phyloP scores from a whole-genome alignment of 2,113 vertebrate genomes.

The Haplochromis burtoni region DNA sequence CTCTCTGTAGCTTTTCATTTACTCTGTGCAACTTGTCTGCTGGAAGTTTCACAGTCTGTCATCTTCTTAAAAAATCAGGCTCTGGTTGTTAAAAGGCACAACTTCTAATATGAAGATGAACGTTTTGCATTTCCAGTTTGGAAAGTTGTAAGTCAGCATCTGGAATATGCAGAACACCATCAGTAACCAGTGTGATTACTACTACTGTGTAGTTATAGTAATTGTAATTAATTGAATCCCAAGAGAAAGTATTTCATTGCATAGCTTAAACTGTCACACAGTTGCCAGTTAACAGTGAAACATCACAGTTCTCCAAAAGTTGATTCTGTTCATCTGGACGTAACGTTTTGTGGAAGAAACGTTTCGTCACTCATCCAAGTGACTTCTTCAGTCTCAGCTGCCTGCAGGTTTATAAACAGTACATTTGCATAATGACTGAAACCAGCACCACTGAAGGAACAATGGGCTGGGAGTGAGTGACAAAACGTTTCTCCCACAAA shows the following conservation, averaged over 20 bases:
- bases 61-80: not conserved
- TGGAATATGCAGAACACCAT: not conserved
- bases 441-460: not conserved
- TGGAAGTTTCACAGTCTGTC: not conserved
- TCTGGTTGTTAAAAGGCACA: not conserved
- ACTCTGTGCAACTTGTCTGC: not conserved
- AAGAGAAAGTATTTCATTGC: not conserved
- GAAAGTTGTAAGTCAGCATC: not conserved
- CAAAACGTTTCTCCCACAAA: not conserved
- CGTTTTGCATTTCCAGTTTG: not conserved
- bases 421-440: not conserved
- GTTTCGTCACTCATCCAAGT: not conserved
- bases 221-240: not conserved
- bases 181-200: not conserved
- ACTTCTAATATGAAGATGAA: not conserved
- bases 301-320: not conserved
- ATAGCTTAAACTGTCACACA: not conserved
- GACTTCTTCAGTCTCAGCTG: not conserved
- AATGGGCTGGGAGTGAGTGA: not conserved
- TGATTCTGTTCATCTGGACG: not conserved
- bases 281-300: not conserved
- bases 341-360: not conserved
- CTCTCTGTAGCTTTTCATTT: not conserved
- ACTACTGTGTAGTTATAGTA: not conserved
- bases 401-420: not conserved